phyloP scores from a whole-genome alignment of 2,797 vertebrate genomes.

The Apogon hyalosoma region DNA sequence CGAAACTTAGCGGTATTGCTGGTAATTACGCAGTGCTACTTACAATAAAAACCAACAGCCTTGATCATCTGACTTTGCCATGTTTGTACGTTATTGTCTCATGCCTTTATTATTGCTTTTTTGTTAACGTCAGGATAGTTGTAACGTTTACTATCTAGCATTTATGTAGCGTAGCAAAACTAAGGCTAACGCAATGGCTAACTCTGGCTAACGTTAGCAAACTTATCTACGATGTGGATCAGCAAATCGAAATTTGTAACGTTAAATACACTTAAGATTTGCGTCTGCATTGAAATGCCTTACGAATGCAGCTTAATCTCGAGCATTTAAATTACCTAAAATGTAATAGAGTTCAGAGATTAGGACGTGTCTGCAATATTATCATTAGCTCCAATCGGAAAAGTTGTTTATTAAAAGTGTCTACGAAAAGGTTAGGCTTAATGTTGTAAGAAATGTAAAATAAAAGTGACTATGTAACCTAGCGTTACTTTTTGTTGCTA shows the following conservation, averaged over 20 bases:
- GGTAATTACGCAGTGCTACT: not conserved
- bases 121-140: conserved; percentile 29
- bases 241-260: not conserved
- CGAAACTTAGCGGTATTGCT: conserved; percentile 8
- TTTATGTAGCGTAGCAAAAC: conserved; percentile 18
- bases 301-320: not conserved
- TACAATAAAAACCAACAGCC: too few species aligned
- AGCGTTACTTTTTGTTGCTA: not conserved
- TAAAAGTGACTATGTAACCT: not conserved
- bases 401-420: conserved; percentile 7
- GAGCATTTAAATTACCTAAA: not conserved
- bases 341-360: not conserved
- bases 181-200: conserved; percentile 37
- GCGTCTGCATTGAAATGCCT: not conserved
- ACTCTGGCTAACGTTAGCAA: conserved; percentile 5
- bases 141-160: conserved; percentile 21
- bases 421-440: conserved; percentile 3
- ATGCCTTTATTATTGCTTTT: not conserved
- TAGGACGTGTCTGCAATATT: not conserved
- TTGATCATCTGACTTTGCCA: not conserved
- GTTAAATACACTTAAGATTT: not conserved
- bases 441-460: not conserved
- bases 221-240: not conserved
- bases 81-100: conserved; percentile 4
- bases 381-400: conserved; percentile 3